Conservation (phyloP, 2,113 vertebrate species). For the Hassar affinis region DNA sequence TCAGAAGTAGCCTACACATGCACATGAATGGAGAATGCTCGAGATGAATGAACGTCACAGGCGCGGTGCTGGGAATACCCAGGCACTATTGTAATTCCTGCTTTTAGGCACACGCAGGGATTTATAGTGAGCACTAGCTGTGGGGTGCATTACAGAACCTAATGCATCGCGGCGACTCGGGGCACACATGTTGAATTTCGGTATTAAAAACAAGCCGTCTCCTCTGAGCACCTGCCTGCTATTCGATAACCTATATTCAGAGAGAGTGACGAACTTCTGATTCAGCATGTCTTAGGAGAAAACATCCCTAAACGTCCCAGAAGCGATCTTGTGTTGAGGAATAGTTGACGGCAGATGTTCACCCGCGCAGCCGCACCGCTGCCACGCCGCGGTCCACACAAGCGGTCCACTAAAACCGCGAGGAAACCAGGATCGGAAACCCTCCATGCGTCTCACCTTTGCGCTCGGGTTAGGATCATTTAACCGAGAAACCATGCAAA, state of each 20-base stretch:
- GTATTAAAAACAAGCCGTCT: neutral
- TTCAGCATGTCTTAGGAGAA: neutral
- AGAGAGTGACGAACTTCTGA: neutral
- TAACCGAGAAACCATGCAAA: neutral
- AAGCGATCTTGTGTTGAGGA: conserved; percentile 26
- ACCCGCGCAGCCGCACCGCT: conserved; percentile 11
- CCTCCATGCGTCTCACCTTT: neutral
- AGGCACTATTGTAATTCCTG: neutral
- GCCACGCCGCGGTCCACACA: neutral
- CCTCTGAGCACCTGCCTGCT: neutral
- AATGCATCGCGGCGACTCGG: neutral
- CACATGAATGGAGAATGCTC: neutral
- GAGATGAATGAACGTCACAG: conserved; percentile 53
- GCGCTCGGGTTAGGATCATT: neutral
- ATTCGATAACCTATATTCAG: neutral
- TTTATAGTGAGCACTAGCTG: neutral
- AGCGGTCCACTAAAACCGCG: neutral
- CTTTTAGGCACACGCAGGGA: neutral
- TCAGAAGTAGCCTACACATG: neutral
- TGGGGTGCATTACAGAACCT: neutral
- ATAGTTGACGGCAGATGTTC: conserved; percentile 21
- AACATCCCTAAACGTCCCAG: neutral
- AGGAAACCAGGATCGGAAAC: conserved; percentile 8
- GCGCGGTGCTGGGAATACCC: conserved; percentile 74
- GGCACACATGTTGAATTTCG: conserved; percentile 5